These are phyloP conservation scores for Cydia strobilella DNA, from an alignment of 1,140 invertebrate genomes.

Conservation along the genomic window DNA sequence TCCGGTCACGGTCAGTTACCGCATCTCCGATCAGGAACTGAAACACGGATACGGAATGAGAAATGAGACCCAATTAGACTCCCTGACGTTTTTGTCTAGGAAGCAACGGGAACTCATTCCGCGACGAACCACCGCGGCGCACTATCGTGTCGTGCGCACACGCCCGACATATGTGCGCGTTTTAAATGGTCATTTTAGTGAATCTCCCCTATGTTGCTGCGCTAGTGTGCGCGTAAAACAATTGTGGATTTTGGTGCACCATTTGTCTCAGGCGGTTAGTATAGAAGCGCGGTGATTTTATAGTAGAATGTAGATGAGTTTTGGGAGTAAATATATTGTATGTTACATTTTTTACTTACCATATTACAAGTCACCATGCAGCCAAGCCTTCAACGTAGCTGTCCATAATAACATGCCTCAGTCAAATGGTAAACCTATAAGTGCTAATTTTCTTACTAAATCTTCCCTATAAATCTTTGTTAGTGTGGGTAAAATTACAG, in stretches of 20 bases:
- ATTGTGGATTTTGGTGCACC: neutral
- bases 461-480: too few species aligned
- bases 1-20: slow-evolving; percentile 1
- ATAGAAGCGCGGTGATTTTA: neutral
- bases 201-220: neutral
- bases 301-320: too few species aligned
- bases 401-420: too few species aligned
- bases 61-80: neutral
- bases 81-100: slow-evolving; percentile 24
- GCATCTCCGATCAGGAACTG: slow-evolving; percentile 16
- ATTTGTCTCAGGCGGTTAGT: too few species aligned
- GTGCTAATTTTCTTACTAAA: too few species aligned
- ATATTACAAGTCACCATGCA: too few species aligned
- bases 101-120: slow-evolving; percentile 20
- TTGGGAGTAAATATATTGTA: too few species aligned
- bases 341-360: too few species aligned
- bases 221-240: neutral
- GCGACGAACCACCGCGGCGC: neutral
- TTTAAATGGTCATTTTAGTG: slow-evolving; percentile 1
- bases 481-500: too few species aligned
- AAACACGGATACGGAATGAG: slow-evolving; percentile 18
- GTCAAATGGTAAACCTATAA: too few species aligned
- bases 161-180: neutral
- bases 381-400: too few species aligned
- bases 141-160: slow-evolving; percentile 6